A percentile compares a stretch with the other conserved stretches of the same genome.
Conservation (phyloP, 1,140 invertebrate species). For the Pissodes strobi region DNA sequence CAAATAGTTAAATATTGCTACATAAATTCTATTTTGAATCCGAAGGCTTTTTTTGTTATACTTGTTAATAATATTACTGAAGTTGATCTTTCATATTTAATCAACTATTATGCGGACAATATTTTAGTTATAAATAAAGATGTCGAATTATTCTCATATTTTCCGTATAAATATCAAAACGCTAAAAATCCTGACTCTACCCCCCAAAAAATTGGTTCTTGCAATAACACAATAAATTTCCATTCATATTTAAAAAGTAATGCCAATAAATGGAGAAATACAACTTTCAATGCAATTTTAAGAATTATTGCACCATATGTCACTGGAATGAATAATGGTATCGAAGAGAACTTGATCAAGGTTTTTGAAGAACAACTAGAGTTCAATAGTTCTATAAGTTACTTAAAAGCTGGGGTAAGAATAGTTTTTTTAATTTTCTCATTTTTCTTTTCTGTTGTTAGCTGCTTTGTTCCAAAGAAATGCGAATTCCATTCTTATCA, state of each 20-base stretch:
- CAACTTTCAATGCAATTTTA: background rate
- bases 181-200: background rate
- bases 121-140: background rate
- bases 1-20: no score
- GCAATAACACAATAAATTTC: background rate
- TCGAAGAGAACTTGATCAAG: background rate
- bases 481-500: no score
- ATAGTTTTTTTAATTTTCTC: no score
- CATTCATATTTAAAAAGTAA: background rate
- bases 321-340: background rate
- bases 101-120: background rate
- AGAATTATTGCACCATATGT: constrained; percentile 8
- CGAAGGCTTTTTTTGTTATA: background rate
- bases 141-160: background rate
- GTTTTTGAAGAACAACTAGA: background rate
- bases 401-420: background rate
- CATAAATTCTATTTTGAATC: background rate
- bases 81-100: background rate
- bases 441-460: no score
- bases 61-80: background rate
- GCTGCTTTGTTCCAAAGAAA: no score
- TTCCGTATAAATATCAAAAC: constrained; percentile 9
- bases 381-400: background rate
- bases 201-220: background rate
- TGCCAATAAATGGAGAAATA: constrained; percentile 9